Evolutionary conservation across 1,140 invertebrate genomes (phyloP), one percentile per base, ranked within the genome.

Genomic region (Wasmannia auropunctata): DNA sequence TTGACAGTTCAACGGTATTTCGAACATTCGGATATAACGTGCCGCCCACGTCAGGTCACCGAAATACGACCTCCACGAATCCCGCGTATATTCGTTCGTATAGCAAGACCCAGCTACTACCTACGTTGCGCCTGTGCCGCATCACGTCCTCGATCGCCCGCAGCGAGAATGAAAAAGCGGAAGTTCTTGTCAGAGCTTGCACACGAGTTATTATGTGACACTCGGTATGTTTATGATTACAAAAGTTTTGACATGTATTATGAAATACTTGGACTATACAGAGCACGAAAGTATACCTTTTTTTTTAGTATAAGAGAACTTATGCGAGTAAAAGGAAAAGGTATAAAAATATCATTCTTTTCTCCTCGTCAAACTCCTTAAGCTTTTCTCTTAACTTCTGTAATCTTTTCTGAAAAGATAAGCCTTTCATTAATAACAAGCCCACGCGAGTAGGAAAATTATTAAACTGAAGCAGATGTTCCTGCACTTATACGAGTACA

Each of bases 21-120:
- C 8, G 37, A 83, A 74, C 37, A 31, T 81, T 81, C 43, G 31
- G 11, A n/a, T 65, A 79, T 65, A 79, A 51, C 22, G 14, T 54
- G 43, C 16, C 43, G 31, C 76, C 76, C 62, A 80, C 76, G 34
- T 10, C 28, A 31, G 46, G 62, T 80, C 63, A 74, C 19, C 51
- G 67, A 72, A 72, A 81, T 72, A 56, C 5, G 25, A 60, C n/a
- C 37, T 40, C 11, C 6, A 5, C n/a, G 43, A n/a, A 49, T 34
- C 7, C n/a, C n/a, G 40, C 31, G 25, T 28, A 14, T 43, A 16
- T 72, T 72, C 25, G 25, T 34, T 3, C 11, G 19, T 19, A n/a
- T n/a, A 25, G 25, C 3, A 16, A 37, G 31, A 54, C 19, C 11
- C 25, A 25, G n/a, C 60, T 16, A 58, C 49, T 34, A 70, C 25